phyloP scores from a whole-genome alignment of 2,797 vertebrate genomes.

The Lerista edwardsae region DNA sequence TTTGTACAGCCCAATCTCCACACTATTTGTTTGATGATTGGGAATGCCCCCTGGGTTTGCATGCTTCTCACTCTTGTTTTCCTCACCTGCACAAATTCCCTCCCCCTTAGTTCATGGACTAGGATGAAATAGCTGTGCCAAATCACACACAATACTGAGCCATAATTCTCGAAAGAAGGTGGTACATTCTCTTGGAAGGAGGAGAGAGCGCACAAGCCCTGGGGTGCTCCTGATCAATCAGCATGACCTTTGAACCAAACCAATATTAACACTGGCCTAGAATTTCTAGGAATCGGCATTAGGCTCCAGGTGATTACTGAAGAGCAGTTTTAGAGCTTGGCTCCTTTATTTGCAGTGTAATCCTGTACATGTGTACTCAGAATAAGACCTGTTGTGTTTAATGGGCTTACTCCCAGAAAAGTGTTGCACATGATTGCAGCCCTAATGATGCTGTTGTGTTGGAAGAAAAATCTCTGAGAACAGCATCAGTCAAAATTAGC shows the following conservation, averaged over 20 bases:
- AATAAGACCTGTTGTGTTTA: background rate
- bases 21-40: background rate
- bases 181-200: no score
- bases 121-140: background rate
- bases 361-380: background rate
- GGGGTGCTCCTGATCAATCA: background rate
- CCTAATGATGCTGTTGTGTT: no score
- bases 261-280: background rate
- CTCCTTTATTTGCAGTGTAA: background rate
- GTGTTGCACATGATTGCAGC: no score
- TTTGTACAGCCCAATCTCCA: no score
- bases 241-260: background rate
- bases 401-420: no score
- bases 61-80: background rate
- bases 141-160: background rate
- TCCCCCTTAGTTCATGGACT: background rate
- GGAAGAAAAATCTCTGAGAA: background rate
- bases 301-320: no score
- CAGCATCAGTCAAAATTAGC: no score
- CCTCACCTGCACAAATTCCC: background rate
- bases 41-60: background rate
- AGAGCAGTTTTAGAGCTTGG: no score
- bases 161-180: background rate
- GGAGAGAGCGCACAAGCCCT: no score
- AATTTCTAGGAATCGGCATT: no score